These are phyloP conservation scores for Ptychobarbus kaznakovi DNA, from an alignment of 2,797 vertebrate genomes.

Conservation along the genomic window DNA sequence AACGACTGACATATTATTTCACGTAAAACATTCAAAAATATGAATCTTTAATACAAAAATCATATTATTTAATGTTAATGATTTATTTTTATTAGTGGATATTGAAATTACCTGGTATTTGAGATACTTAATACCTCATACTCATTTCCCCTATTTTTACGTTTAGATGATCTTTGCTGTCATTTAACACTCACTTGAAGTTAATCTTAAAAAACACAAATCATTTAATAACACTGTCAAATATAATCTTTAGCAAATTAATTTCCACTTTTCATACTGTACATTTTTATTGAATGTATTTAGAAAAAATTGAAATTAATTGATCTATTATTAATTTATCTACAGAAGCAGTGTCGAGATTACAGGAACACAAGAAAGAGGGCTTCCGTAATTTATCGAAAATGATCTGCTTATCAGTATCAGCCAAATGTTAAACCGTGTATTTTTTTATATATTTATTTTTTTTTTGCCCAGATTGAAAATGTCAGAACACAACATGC, in stretches of 20 bases:
- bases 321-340: background rate
- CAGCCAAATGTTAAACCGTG: conserved; percentile 1
- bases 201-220: background rate
- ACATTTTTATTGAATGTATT: background rate
- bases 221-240: background rate
- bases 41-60: background rate
- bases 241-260: background rate
- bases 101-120: background rate
- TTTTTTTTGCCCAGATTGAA: conserved; percentile 60
- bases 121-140: background rate
- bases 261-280: background rate
- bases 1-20: background rate
- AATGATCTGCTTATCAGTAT: background rate
- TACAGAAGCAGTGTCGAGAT: background rate
- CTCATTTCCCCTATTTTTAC: background rate
- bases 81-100: background rate
- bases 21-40: background rate
- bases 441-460: conserved; percentile 36
- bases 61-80: background rate
- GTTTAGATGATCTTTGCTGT: background rate
- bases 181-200: background rate
- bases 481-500: conserved; percentile 72
- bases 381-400: background rate
- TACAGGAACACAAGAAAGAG: background rate
- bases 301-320: background rate